Percentiles rank a stretch among this genome's conserved stretches.
Evolutionary conservation across 2,797 vertebrate genomes (phyloP).

Genomic region (Telmatherina bonti): DNA sequence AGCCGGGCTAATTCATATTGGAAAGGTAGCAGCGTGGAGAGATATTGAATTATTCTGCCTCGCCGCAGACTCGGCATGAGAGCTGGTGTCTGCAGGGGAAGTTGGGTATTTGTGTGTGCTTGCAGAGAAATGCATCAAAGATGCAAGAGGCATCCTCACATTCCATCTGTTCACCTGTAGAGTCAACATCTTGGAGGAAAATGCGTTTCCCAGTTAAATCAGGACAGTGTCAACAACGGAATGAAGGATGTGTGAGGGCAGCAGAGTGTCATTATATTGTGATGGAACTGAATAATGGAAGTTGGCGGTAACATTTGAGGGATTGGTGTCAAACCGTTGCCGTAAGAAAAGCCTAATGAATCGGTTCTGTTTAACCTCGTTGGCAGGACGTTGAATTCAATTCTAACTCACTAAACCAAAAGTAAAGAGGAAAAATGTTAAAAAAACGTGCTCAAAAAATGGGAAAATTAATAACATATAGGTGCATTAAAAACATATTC

Average conservation of each 20-base stretch:
- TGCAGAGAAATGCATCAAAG: conserved; percentile 10
- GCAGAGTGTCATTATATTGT: background rate
- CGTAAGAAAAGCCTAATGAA: conserved; percentile 16
- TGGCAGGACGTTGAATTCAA: conserved; percentile 12
- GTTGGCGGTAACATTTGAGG: background rate
- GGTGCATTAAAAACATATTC: too few species aligned
- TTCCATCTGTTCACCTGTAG: conserved; percentile 38
- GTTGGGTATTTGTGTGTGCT: conserved; percentile 11
- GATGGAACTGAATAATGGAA: background rate
- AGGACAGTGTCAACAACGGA: background rate
- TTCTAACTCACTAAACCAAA: background rate
- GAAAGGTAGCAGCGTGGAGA: conserved; percentile 45
- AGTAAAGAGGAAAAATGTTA: background rate
- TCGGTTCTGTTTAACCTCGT: conserved; percentile 9
- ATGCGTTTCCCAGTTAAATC: background rate
- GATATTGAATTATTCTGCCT: conserved; percentile 63
- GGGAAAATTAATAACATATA: too few species aligned
- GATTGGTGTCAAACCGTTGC: background rate
- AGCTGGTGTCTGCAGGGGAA: conserved; percentile 17
- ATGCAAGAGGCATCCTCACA: conserved; percentile 10
- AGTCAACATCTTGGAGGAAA: background rate
- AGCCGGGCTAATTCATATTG: conserved; percentile 58
- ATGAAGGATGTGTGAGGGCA: background rate
- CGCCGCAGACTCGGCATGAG: conserved; percentile 4
- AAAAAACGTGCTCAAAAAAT: too few species aligned